These are phyloP conservation scores for Hemicrepidius hirtus DNA, from an alignment of 2,888 invertebrate genomes.

Conservation along the genomic window DNA sequence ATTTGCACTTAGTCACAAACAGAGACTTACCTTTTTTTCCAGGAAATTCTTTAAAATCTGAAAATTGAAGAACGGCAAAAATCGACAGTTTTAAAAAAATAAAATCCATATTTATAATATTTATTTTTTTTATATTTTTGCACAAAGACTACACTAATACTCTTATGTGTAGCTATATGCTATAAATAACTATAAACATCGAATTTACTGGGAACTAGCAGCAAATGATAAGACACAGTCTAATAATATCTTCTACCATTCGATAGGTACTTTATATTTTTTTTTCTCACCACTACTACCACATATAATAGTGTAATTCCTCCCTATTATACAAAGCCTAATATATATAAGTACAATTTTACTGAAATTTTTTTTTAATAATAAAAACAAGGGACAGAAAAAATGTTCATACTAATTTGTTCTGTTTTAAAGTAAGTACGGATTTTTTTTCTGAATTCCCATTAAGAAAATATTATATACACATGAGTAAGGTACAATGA, in stretches of 20 bases:
- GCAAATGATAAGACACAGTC: slow-evolving; percentile 26
- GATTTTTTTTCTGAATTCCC: not conserved
- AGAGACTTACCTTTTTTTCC: too few relatives aligned
- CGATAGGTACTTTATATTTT: slow-evolving; percentile 18
- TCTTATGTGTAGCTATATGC: slow-evolving; percentile 23
- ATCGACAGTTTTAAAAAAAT: too few relatives aligned
- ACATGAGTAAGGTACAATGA: slow-evolving; percentile 37
- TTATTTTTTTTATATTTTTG: slow-evolving; percentile 26
- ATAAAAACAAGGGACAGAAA: not conserved
- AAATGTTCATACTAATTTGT: not conserved
- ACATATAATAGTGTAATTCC: slow-evolving; percentile 19
- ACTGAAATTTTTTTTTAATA: not conserved
- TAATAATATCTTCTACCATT: slow-evolving; percentile 28
- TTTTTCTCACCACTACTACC: not conserved
- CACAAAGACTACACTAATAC: slow-evolving; percentile 33
- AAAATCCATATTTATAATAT: too few relatives aligned
- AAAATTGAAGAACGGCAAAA: too few relatives aligned
- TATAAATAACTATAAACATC: slow-evolving; percentile 39
- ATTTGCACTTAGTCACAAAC: too few relatives aligned
- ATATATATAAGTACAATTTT: slow-evolving; percentile 23
- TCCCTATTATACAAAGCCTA: slow-evolving; percentile 21
- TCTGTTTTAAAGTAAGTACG: slow-evolving; percentile 1
- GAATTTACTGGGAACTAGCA: slow-evolving; percentile 20
- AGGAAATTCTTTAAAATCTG: too few relatives aligned
- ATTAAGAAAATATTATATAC: too few relatives aligned